Evolutionary conservation across 2,797 vertebrate species (phyloP).

Genomic region (Gephyroberyx darwinii): DNA sequence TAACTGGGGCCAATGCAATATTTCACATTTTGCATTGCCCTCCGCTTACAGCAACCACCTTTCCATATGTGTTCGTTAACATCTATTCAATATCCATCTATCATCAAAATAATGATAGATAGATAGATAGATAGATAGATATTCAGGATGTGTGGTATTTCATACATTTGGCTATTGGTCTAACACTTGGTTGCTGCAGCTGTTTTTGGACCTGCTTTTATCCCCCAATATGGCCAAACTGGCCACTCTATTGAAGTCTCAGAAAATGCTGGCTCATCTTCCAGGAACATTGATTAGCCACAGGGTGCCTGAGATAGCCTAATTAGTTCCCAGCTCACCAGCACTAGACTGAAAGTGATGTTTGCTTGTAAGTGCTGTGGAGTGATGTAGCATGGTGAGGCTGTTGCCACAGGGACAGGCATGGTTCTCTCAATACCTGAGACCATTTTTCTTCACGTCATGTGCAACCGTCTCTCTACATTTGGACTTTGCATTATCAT

Average conservation of each 20-base stretch:
- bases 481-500: not conserved
- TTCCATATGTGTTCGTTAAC: not conserved
- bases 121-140: not conserved
- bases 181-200: conserved; percentile 11
- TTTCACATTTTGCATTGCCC: conserved; percentile 9
- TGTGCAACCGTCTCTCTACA: not conserved
- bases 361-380: conserved; percentile 57
- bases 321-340: conserved; percentile 76
- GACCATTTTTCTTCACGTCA: conserved; percentile 36
- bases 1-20: not conserved
- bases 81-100: conserved; percentile 34
- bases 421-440: conserved; percentile 38
- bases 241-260: conserved; percentile 67
- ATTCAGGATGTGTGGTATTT: conserved; percentile 27
- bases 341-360: conserved; percentile 57
- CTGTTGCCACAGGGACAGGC: conserved; percentile 42
- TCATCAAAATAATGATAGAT: conserved; percentile 11
- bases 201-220: conserved; percentile 61
- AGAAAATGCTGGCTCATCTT: conserved; percentile 77
- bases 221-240: conserved; percentile 54
- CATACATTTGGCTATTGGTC: conserved; percentile 3
- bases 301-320: conserved; percentile 72
- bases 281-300: conserved; percentile 74
- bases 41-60: not conserved
- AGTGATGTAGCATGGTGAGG: conserved; percentile 49